Conservation (phyloP, 2,113 vertebrate genomes). For the Apaloderma vittatum region DNA sequence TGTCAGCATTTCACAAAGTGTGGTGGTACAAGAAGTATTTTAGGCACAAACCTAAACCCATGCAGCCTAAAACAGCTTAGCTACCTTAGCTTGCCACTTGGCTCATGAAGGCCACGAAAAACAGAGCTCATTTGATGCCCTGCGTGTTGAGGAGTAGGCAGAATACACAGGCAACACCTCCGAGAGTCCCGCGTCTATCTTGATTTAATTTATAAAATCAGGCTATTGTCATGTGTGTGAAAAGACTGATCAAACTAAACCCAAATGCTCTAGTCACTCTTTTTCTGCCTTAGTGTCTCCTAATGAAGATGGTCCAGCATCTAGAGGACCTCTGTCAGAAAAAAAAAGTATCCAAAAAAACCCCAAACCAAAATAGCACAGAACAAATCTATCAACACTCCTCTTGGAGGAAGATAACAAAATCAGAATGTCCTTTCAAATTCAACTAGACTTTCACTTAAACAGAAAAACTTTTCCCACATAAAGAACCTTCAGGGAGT, state of each 20-base stretch:
- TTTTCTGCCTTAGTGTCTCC: not conserved
- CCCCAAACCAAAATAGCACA: not conserved
- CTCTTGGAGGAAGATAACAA: not conserved
- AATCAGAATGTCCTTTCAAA: constrained; percentile 29
- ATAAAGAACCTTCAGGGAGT: constrained; percentile 61
- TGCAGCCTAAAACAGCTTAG: not conserved
- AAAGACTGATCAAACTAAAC: not conserved
- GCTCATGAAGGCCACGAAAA: not conserved
- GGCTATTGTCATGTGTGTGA: not conserved
- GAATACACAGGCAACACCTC: not conserved
- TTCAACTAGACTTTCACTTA: constrained; percentile 49
- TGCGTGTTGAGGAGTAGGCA: fast-evolving
- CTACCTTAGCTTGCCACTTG: not conserved
- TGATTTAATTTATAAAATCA: not conserved
- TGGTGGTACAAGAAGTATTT: not conserved
- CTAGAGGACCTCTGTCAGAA: not conserved
- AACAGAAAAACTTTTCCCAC: constrained; percentile 62
- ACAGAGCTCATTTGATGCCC: not conserved
- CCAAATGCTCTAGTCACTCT: not conserved
- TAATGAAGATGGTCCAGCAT: not conserved
- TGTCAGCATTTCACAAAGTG: not conserved
- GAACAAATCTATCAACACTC: not conserved
- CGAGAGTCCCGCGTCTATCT: not conserved
- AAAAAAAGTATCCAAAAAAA: not conserved
- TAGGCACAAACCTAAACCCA: not conserved